Conservation (phyloP, 2,797 vertebrate genomes). For the Ctenosaura bakeri region DNA sequence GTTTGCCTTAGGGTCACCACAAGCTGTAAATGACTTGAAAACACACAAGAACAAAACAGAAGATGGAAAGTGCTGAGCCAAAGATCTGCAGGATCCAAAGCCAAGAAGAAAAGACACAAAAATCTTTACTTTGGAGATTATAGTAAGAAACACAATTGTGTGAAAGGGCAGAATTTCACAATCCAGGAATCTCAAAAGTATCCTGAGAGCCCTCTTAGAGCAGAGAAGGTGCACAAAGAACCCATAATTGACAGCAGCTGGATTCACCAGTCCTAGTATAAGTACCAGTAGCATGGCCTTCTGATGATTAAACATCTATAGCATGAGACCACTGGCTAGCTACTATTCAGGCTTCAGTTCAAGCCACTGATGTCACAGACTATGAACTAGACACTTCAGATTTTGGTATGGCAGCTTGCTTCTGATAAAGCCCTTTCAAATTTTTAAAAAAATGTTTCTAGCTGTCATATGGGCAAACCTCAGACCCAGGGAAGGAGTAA, state of each 20-base stretch:
- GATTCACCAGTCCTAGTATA: not conserved
- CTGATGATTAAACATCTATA: not conserved
- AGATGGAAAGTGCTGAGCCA: constrained; percentile 29
- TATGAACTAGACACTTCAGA: no score
- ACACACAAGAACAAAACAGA: not conserved
- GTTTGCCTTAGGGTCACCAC: no score
- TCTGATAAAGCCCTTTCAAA: no score
- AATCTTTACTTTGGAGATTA: constrained; percentile 10
- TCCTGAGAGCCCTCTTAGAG: not conserved
- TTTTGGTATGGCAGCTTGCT: no score
- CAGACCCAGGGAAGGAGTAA: not conserved
- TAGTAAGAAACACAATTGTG: not conserved
- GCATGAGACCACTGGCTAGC: not conserved
- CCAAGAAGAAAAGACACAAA: constrained; percentile 19
- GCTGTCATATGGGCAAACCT: not conserved
- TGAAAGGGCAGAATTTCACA: not conserved
- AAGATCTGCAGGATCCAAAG: not conserved
- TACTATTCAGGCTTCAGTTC: not conserved
- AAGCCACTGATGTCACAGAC: not conserved
- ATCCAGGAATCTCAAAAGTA: not conserved
- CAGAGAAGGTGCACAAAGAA: not conserved
- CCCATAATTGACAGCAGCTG: no score
- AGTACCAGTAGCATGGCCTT: not conserved
- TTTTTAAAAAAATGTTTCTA: no score
- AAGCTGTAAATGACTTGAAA: no score